Percentiles rank a stretch among this genome's conserved stretches.
Conservation (phyloP, 2,113 vertebrate genomes). For the Heterotis niloticus region DNA sequence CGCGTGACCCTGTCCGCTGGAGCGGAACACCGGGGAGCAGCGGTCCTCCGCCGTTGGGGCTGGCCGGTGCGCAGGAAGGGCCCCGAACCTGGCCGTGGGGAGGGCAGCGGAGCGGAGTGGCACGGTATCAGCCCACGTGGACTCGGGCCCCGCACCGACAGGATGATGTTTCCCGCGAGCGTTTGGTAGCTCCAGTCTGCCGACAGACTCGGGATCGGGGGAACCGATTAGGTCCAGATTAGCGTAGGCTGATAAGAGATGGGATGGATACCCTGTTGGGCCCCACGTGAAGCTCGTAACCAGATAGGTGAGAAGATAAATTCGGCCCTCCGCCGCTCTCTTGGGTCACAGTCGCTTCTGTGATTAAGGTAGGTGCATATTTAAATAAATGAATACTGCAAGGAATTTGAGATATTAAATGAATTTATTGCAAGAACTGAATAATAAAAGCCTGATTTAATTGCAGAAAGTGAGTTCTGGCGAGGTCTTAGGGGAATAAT, state of each 20-base stretch:
- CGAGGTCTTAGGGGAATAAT: constrained; percentile 59
- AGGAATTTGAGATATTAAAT: constrained; percentile 65
- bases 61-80: constrained; percentile 51
- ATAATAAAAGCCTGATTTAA: constrained; percentile 53
- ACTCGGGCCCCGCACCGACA: constrained; percentile 57
- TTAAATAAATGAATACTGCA: constrained; percentile 61
- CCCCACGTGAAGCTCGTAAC: constrained; percentile 54
- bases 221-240: constrained; percentile 59
- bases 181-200: constrained; percentile 54
- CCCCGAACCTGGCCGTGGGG: constrained; percentile 29
- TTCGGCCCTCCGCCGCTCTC: constrained; percentile 44
- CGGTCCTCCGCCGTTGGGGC: constrained; percentile 66
- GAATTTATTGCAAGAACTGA: constrained; percentile 63
- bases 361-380: constrained; percentile 66
- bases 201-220: too few relatives aligned
- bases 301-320: constrained; percentile 54
- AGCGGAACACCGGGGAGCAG: constrained; percentile 60
- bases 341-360: constrained; percentile 50
- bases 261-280: constrained; percentile 55
- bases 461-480: constrained; percentile 60
- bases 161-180: constrained; percentile 56
- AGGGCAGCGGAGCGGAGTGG: constrained; percentile 50
- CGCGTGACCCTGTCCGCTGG: constrained; percentile 56
- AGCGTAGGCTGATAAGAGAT: constrained; percentile 54
- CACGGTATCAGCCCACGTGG: constrained; percentile 62